Evolutionary conservation across 2,888 invertebrate species (phyloP), one percentile per base, ranked within the genome.

Genomic region (Myopa testacea): DNA sequence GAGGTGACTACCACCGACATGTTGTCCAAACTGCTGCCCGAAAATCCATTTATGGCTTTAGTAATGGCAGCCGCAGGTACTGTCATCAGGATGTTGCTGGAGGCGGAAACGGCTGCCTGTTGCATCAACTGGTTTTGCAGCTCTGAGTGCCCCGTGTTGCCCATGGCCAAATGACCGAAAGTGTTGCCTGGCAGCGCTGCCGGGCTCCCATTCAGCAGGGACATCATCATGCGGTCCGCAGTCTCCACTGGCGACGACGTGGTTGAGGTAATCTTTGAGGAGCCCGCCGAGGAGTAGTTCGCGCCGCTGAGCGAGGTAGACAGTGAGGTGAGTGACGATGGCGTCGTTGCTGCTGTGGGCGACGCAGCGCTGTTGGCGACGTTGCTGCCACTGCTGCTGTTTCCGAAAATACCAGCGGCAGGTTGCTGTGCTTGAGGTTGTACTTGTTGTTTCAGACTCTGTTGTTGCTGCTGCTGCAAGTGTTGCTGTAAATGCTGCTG

Each of bases 81-180:
- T 7, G 67, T 5, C 12, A 16, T 38, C 37, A 34, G 34, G 38
- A 16, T 37, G 63, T 16, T 26, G 38, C 37, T 65, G 63, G n/a
- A 10, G 52, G 52, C 26, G 70, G 50, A 68, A 67, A 75, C n/a
- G 74, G 78, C 62, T 77, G 78, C 26, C 50, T 75, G 75, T 10
- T 65, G 71, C 79, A 50, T 76, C 78, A 52, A 7, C 80, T 34
- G 62, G 8, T 4, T 19, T 52, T 55, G 77, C 7, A 78, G 38
- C n/a, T 78, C 77, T 8, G 79, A 60, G 12, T 80, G 78, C 50
- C 79, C 76, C 76, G 79, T 55, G 77, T 78, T 55, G 8, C 80
- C 87, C 83, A 87, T 87, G 40, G 86, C 86, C 69, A 88, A 76
- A 72, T 88, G 87, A 70, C 87, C 85, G 45, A 88, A 85, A 12